Conservation (phyloP, 2,113 vertebrate species). For the Chloropsis cyanopogon region DNA sequence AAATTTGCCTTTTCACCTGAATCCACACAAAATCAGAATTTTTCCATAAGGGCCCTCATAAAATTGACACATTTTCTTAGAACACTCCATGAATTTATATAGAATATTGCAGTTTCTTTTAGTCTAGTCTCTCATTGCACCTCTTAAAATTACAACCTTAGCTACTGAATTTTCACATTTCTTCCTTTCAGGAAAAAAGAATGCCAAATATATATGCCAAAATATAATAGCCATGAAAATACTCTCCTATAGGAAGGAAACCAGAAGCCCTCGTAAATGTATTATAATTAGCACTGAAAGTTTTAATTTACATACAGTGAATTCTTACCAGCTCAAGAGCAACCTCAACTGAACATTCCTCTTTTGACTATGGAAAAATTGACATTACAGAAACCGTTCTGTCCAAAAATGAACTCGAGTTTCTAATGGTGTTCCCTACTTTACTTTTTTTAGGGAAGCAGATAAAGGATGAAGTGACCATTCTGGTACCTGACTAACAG, state of each 20-base stretch:
- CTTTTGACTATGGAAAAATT: neutral
- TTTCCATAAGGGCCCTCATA: conserved; percentile 59
- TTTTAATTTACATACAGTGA: neutral
- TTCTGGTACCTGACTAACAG: neutral
- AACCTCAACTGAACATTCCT: neutral
- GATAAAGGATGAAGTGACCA: neutral
- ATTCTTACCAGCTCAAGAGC: neutral
- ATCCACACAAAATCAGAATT: conserved; percentile 73
- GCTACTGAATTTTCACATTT: neutral
- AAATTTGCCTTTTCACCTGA: conserved; percentile 73
- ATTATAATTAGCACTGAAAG: neutral
- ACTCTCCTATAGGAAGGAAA: neutral
- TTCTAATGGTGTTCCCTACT: neutral
- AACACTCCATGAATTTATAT: conserved; percentile 70
- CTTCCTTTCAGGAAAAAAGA: conserved; percentile 10
- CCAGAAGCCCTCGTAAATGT: neutral
- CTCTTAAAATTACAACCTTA: conserved; percentile 49
- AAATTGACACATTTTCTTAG: conserved; percentile 70
- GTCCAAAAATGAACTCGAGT: neutral
- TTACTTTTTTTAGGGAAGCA: neutral
- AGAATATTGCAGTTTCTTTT: conserved; percentile 64
- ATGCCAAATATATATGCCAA: neutral
- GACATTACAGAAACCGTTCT: neutral
- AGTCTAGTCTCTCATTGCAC: neutral
- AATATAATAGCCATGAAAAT: conserved; percentile 16